Evolutionary conservation across 2,797 vertebrate genomes (phyloP), one percentile per base, ranked within the genome.

Genomic region (Sebastes alutus): DNA sequence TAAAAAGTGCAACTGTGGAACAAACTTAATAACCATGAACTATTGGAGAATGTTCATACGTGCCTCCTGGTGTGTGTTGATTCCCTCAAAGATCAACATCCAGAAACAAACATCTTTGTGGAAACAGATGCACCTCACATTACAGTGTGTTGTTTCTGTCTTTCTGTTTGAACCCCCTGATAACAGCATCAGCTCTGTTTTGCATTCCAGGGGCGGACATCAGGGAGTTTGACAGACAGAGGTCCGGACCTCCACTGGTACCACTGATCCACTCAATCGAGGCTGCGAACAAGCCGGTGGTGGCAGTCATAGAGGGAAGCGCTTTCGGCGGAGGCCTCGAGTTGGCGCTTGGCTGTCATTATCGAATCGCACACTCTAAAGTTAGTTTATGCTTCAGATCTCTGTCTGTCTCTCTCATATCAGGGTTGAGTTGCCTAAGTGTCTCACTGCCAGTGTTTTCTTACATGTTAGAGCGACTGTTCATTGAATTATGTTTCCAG

Each of bases 241-340:
- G 87, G 63, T 20, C 12, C 0, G 91, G 92, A 1, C 9, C 9
- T 42, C 69, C 59, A 1, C 84, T 96, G 84, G 80, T 93, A 0
- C 70, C 94, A 0, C 1, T 97, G 49, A 64, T 98, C 66, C 94
- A 97, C 4, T 85, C 93, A 29, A 94, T 99, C 1, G 97, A 98
- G 84, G 94, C 92, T n/a, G 88, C 90, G 0, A 46, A 92, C 83
- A 99, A 99, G 90, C 97, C 97, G 0, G 89, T 98, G 89, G 97
- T 99, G 82, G 98, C 98, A 1, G 98, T 97, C 67, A 97, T 99
- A 58, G 96, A 99, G 80, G 97, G 96, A 1, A 0, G 95, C 2
- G 98, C 98, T 49, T 82, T 99, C 1, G 98, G 98, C 13, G 98
- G 98, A 25, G 98, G 97, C 7, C 94, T 99, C 5, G 98, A 99